Evolutionary conservation across 2,888 invertebrate genomes (phyloP).

Genomic region (Dromius quadrimaculatus): DNA sequence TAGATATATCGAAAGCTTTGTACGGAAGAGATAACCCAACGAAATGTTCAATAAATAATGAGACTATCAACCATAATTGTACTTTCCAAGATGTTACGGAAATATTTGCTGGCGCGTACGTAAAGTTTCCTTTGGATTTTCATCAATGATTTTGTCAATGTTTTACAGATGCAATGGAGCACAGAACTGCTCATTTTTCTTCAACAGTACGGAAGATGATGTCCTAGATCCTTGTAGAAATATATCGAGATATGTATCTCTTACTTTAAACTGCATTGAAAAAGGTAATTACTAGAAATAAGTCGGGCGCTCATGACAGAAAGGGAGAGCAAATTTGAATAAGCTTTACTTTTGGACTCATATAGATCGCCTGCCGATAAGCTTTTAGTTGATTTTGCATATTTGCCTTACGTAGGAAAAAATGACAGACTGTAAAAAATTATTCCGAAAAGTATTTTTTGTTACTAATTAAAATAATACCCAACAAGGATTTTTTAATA

Average conservation of each 20-base stretch:
- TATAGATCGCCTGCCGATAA: no score
- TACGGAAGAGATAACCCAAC: constrained; percentile 1
- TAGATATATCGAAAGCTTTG: constrained; percentile 5
- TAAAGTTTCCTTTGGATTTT: not conserved
- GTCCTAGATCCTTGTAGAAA: constrained; percentile 11
- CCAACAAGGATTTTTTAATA: no score
- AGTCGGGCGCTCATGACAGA: no score
- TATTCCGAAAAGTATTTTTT: no score
- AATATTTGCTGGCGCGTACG: not conserved
- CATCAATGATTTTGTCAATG: not conserved
- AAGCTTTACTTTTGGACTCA: no score
- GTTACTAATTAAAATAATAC: no score
- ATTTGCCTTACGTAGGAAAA: no score
- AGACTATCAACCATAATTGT: not conserved
- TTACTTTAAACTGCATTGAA: no score
- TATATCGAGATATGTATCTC: not conserved
- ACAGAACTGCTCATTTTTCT: constrained; percentile 2
- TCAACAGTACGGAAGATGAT: not conserved
- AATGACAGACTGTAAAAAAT: no score
- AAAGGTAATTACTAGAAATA: no score
- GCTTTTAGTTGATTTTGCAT: no score
- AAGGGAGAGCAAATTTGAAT: no score
- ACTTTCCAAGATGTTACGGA: not conserved
- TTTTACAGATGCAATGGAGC: constrained; percentile 18
- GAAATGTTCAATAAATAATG: not conserved